A percentile compares a stretch with the other conserved stretches of the same genome.
Conservation (phyloP, 2,113 vertebrate genomes). For the Manacus vitellinus region DNA sequence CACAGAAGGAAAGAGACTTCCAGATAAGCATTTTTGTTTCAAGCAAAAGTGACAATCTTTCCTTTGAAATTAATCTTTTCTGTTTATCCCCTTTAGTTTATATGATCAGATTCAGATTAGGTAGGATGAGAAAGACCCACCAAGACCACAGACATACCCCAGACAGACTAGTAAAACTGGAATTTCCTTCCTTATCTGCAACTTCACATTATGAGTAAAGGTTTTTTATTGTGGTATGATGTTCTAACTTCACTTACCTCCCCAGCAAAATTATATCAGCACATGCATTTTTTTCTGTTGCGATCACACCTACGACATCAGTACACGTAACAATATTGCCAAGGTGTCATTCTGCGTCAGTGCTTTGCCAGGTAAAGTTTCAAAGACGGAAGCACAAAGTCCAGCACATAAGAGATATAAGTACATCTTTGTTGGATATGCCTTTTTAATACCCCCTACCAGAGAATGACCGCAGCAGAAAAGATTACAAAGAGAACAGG, state of each 20-base stretch:
- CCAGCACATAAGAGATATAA: not conserved
- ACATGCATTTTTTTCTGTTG: not conserved
- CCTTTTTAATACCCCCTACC: not conserved
- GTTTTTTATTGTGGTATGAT: constrained; percentile 26
- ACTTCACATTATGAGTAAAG: not conserved
- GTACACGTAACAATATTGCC: not conserved
- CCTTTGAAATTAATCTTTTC: not conserved
- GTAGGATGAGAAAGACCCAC: not conserved
- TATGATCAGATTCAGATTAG: not conserved
- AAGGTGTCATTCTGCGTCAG: not conserved
- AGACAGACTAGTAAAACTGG: constrained; percentile 24
- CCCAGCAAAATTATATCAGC: not conserved
- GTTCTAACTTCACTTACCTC: not conserved
- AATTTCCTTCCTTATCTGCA: constrained; percentile 32
- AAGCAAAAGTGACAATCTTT: not conserved
- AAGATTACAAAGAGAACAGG: not conserved
- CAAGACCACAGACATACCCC: not conserved
- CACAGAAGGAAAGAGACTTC: not conserved
- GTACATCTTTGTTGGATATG: not conserved
- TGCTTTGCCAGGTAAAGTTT: not conserved
- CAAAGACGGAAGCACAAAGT: not conserved
- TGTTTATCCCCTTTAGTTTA: not conserved
- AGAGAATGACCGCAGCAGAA: not conserved
- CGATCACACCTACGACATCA: not conserved
- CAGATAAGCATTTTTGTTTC: not conserved